phyloP scores from a whole-genome alignment of 2,888 invertebrate genomes.

The Netelia virgata region DNA sequence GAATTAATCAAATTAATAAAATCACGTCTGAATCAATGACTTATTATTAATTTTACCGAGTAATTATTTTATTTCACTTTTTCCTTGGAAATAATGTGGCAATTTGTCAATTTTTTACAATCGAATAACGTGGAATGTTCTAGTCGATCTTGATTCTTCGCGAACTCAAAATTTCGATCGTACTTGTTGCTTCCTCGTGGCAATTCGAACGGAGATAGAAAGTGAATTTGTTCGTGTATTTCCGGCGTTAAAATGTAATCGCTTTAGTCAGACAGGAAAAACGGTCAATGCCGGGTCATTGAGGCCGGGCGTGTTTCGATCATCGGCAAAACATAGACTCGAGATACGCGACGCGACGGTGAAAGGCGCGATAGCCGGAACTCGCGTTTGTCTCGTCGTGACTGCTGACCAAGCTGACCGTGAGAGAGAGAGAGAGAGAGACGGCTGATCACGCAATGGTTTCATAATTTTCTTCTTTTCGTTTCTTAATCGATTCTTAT shows the following conservation, averaged over 20 bases:
- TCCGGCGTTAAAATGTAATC: slow-evolving; percentile 31
- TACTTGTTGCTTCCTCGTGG: background rate
- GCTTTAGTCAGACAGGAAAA: slow-evolving; percentile 40
- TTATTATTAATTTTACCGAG: background rate
- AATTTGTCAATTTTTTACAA: background rate
- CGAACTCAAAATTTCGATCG: background rate
- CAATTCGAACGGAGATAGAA: slow-evolving; percentile 40
- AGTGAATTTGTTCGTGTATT: slow-evolving; percentile 55
- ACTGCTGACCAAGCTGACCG: slow-evolving; percentile 15
- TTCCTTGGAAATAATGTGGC: too few species aligned
- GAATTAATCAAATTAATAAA: background rate
- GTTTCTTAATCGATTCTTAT: slow-evolving; percentile 21
- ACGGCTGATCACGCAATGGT: slow-evolving; percentile 61
- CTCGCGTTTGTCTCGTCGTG: slow-evolving; percentile 59
- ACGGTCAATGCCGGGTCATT: slow-evolving; percentile 47
- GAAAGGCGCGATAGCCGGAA: slow-evolving; percentile 71
- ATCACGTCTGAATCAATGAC: background rate
- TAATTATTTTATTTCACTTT: too few species aligned
- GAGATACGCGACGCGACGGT: slow-evolving; percentile 61
- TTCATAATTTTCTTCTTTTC: slow-evolving; percentile 49
- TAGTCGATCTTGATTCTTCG: slow-evolving; percentile 2
- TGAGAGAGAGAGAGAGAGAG: slow-evolving; percentile 31
- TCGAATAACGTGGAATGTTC: background rate
- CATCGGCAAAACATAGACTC: background rate
- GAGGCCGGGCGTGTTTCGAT: slow-evolving; percentile 37